Evolutionary conservation across 2,113 vertebrate species (phyloP).

Genomic region (Malaclemys terrapin): DNA sequence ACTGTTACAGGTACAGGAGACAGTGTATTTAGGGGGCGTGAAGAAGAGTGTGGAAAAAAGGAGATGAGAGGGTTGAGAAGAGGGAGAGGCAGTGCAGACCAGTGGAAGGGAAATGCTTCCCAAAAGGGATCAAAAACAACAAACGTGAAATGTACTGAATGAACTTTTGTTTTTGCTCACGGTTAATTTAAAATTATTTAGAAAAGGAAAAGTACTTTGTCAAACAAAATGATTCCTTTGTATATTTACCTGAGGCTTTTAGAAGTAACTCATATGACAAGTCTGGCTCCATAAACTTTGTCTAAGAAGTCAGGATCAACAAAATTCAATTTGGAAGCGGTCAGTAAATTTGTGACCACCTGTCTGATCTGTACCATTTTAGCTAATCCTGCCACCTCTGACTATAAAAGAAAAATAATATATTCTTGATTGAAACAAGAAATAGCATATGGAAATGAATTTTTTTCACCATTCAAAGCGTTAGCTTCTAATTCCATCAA

Average conservation of each 20-base stretch:
- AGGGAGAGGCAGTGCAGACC: background rate
- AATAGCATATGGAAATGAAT: constrained; percentile 23
- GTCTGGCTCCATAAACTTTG: constrained; percentile 61
- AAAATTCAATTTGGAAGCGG: constrained; percentile 66
- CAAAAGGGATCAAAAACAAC: constrained; percentile 63
- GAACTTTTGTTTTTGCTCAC: constrained; percentile 64
- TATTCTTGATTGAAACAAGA: constrained; percentile 29
- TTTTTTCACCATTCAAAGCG: constrained; percentile 3
- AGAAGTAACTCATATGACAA: constrained; percentile 71
- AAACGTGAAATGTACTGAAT: constrained; percentile 66
- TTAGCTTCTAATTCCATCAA: background rate
- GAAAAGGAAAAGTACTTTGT: constrained; percentile 61
- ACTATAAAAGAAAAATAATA: constrained; percentile 38
- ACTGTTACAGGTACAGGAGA: background rate
- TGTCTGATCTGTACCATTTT: constrained; percentile 45
- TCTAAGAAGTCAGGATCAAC: constrained; percentile 54
- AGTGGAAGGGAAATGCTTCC: constrained; percentile 49
- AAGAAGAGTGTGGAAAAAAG: background rate
- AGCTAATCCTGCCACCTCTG: constrained; percentile 40
- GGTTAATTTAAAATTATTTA: constrained; percentile 57
- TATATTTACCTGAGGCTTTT: constrained; percentile 73
- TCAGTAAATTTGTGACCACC: constrained; percentile 57
- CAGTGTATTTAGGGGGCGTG: background rate
- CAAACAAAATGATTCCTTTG: constrained; percentile 46
- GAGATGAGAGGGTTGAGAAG: constrained; percentile 35